Conservation (phyloP, 2,888 invertebrate species). For the Amorpha juglandis region DNA sequence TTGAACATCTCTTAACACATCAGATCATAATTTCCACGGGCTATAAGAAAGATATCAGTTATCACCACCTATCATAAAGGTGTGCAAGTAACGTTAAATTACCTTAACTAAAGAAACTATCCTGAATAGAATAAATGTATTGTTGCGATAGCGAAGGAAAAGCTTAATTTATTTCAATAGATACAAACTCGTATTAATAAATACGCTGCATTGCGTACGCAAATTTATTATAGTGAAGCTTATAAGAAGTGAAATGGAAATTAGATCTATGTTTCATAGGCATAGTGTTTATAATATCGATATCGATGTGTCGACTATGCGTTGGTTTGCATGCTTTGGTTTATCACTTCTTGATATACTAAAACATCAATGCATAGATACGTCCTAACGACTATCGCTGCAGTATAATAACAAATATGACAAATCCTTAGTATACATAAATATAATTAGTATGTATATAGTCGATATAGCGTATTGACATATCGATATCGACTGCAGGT, state of each 20-base stretch:
- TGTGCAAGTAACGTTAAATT: conserved; percentile 17
- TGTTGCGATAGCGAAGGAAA: conserved; percentile 24
- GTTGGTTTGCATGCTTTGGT: conserved; percentile 10
- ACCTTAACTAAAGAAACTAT: not conserved
- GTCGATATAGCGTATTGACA: conserved; percentile 21
- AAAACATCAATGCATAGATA: conserved; percentile 5
- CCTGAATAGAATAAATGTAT: conserved; percentile 16
- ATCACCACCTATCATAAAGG: conserved; percentile 2
- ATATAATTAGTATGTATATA: no score
- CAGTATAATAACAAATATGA: no score
- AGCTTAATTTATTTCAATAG: conserved; percentile 3
- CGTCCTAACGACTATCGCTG: not conserved
- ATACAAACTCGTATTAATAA: conserved; percentile 12
- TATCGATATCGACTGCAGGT: conserved; percentile 27
- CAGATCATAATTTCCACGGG: conserved; percentile 28
- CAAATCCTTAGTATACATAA: not conserved
- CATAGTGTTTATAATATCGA: conserved; percentile 23
- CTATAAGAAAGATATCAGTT: conserved; percentile 1
- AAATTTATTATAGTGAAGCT: conserved; percentile 18
- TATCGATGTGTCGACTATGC: conserved; percentile 19
- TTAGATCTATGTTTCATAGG: conserved; percentile 25
- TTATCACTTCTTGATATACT: conserved; percentile 20
- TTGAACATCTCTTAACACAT: conserved; percentile 15
- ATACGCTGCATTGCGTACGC: conserved; percentile 5
- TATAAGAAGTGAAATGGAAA: conserved; percentile 25